Base-by-base conservation (phyloP, 2,113 vertebrate species). In the Pituophis catenifer region DNA sequence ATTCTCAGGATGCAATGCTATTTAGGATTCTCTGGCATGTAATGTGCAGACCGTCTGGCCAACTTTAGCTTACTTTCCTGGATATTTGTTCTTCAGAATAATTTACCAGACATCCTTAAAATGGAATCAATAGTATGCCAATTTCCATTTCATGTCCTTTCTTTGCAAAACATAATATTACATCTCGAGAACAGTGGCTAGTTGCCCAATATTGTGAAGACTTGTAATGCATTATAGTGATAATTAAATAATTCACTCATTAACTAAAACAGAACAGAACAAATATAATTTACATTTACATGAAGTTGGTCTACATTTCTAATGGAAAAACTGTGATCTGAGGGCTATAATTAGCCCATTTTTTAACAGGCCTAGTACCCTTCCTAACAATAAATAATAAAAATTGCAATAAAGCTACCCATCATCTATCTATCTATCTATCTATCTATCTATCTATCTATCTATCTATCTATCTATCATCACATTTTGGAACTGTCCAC, bases 81-180 rank as follows among this genome's bases (percentile, higher is more conserved):
- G 97, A 96, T 70, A 93, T 97, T 97, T 96, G 96, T 0, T 91
- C 95, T 97, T 96, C 96, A 97, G 97, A 97, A 96, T 97, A 97
- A 98, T 98, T 97, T 96, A 97, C 95, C 95, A 98, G 97, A 97
- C 97, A 96, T 96, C 96, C 96, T 97, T 93, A 96, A 86, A 98
- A 94, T 97, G 90, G 94, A 97, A 95, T 94, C 92, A 26, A 65
- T 94, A 94, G 58, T 95, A 96, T 96, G 95, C 97, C 96, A 97
- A 94, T 97, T 98, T 98, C 96, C 96, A 98, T 97, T 95, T 97
- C 97, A 97, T 38, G 15, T 95, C 95, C 96, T 97, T 97, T 97
- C 96, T 94, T 95, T 96, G 97, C 95, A 97, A 97, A 97, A 97
- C 91, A 94, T 93, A 97, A 95, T 96, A 95, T 93, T 96, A 90